Percentiles rank a stretch among this genome's conserved stretches.
Evolutionary conservation across 2,797 vertebrate species (phyloP).

Genomic region (Sebastes melanostomus): DNA sequence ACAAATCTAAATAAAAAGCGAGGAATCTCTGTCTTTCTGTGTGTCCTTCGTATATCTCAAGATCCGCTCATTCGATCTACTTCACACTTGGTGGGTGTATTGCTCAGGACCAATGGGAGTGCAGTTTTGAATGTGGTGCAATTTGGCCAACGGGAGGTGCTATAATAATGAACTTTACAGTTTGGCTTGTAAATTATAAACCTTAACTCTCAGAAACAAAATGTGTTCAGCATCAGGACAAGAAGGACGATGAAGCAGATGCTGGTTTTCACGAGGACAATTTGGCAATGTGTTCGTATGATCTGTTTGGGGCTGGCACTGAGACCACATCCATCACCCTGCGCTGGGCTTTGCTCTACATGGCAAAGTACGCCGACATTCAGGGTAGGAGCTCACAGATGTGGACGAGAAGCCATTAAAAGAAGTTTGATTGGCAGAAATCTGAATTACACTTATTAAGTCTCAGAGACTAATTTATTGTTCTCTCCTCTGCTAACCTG

Average conservation of each 20-base stretch:
- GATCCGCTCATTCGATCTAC: too few relatives aligned
- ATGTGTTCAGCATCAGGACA: not conserved
- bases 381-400: constrained; percentile 75
- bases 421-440: not conserved
- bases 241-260: not conserved
- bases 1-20: too few relatives aligned
- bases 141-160: too few relatives aligned
- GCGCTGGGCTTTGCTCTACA: constrained; percentile 81
- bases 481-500: not conserved
- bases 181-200: too few relatives aligned
- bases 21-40: too few relatives aligned
- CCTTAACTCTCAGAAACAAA: too few relatives aligned
- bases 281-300: constrained; percentile 58
- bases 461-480: not conserved
- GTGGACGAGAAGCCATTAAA: not conserved
- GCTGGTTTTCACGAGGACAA: constrained; percentile 66
- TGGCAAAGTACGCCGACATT: constrained; percentile 77
- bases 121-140: too few relatives aligned
- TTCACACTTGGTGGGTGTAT: too few relatives aligned
- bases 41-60: too few relatives aligned
- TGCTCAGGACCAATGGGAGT: too few relatives aligned
- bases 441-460: not conserved
- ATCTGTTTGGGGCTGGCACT: constrained; percentile 80
- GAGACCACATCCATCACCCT: constrained; percentile 82
- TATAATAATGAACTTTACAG: too few relatives aligned